phyloP scores from a whole-genome alignment of 1,140 invertebrate species.

The Camponotus vicinus region DNA sequence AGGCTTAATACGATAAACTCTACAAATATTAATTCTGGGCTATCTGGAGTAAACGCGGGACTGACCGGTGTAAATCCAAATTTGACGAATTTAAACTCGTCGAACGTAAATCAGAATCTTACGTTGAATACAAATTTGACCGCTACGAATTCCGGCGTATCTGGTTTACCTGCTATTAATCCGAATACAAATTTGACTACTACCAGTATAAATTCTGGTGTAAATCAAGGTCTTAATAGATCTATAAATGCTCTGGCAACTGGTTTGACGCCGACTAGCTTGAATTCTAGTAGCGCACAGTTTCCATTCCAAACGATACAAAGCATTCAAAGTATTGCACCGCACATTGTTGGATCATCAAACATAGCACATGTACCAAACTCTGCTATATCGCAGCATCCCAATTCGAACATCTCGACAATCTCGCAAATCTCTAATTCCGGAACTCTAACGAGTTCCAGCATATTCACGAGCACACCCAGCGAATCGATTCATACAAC shows the following conservation, averaged over 20 bases:
- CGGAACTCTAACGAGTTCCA: constrained; percentile 75
- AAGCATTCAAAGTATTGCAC: constrained; percentile 84
- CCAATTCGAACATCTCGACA: constrained; percentile 75
- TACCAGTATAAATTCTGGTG: constrained; percentile 78
- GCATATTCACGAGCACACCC: constrained; percentile 81
- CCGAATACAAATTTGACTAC: constrained; percentile 74
- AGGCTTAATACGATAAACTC: constrained; percentile 81
- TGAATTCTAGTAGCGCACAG: constrained; percentile 80
- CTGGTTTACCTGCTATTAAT: constrained; percentile 75
- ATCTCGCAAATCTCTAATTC: constrained; percentile 79
- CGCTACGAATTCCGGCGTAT: constrained; percentile 71
- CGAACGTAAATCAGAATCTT: constrained; percentile 81
- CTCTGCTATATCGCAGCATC: constrained; percentile 79
- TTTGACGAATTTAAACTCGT: constrained; percentile 80
- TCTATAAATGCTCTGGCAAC: constrained; percentile 80
- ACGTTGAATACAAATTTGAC: constrained; percentile 77
- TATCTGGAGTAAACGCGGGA: constrained; percentile 80
- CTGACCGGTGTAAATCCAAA: constrained; percentile 82
- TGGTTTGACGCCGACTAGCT: constrained; percentile 79
- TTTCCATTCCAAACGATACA: constrained; percentile 85
- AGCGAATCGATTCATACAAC: constrained; percentile 80
- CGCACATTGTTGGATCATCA: constrained; percentile 83
- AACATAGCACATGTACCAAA: constrained; percentile 80
- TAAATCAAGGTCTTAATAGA: constrained; percentile 80
- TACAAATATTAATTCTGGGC: constrained; percentile 81